phyloP scores from a whole-genome alignment of 2,113 vertebrate genomes.

The Platysternon megacephalum region DNA sequence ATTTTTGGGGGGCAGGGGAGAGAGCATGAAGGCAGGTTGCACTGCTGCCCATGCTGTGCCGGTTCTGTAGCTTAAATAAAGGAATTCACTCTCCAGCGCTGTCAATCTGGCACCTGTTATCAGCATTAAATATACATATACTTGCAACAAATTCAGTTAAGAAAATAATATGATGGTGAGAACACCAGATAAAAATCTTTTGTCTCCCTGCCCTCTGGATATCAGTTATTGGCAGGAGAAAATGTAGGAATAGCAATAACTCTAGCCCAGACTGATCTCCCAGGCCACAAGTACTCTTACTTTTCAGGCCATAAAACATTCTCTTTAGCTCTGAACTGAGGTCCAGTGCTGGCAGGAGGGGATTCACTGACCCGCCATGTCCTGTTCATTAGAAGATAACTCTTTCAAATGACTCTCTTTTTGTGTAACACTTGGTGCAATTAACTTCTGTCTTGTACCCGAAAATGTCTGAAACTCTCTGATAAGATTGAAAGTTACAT shows the following conservation, averaged over 20 bases:
- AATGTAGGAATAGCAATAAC: not conserved
- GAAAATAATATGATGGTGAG: not conserved
- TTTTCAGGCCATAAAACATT: not conserved
- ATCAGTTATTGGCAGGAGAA: not conserved
- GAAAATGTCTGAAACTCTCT: conserved; percentile 19
- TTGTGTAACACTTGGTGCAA: conserved; percentile 24
- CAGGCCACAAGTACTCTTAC: not conserved
- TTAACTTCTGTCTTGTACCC: conserved; percentile 18
- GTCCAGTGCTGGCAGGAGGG: not conserved
- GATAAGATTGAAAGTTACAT: conserved; percentile 41
- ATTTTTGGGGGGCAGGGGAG: not conserved
- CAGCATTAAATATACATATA: conserved; percentile 36
- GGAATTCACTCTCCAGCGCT: conserved; percentile 28
- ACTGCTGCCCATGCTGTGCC: not conserved
- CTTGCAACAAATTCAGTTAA: not conserved
- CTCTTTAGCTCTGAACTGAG: not conserved
- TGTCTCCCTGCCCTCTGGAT: not conserved
- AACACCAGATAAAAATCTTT: not conserved
- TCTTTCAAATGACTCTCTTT: conserved; percentile 34
- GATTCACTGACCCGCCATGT: not conserved
- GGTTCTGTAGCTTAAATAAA: conserved; percentile 30
- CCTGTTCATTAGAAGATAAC: conserved; percentile 33
- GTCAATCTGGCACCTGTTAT: conserved; percentile 18
- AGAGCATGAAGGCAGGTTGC: not conserved
- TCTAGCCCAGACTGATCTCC: not conserved